phyloP scores from a whole-genome alignment of 2,888 invertebrate genomes.

The Opisthograptis luteolata region DNA sequence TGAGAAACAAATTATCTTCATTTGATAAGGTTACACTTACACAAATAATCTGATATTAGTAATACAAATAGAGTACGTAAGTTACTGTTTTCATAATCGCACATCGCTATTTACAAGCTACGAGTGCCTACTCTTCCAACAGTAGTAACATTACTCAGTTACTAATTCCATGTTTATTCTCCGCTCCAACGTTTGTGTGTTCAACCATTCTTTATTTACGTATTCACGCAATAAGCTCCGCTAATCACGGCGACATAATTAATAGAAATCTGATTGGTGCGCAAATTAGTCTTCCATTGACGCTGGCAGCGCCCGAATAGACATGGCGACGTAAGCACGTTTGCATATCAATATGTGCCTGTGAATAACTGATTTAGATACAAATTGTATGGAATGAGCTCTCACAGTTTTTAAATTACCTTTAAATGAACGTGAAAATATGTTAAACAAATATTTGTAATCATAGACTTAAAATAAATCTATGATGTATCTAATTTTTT shows the following conservation, averaged over 20 bases:
- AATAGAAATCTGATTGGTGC: conserved; percentile 72
- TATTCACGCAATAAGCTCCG: conserved; percentile 40
- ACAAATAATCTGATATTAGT: too few relatives aligned
- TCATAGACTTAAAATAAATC: too few relatives aligned
- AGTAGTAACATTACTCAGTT: not conserved
- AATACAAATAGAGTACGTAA: too few relatives aligned
- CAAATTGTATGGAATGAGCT: not conserved
- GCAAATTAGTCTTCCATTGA: conserved; percentile 75
- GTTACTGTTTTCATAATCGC: too few relatives aligned
- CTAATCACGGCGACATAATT: conserved; percentile 62
- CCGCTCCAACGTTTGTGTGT: conserved; percentile 15
- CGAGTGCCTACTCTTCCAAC: not conserved
- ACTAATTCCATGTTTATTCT: conserved; percentile 17
- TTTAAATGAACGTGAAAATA: too few relatives aligned
- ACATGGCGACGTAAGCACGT: conserved; percentile 64
- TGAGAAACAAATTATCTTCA: too few relatives aligned
- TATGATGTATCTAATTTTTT: too few relatives aligned
- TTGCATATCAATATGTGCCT: conserved; percentile 69
- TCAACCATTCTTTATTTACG: conserved; percentile 42
- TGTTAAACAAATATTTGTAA: too few relatives aligned
- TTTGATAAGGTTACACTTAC: too few relatives aligned
- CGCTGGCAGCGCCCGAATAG: conserved; percentile 59
- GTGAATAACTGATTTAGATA: conserved; percentile 57
- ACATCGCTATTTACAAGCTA: too few relatives aligned
- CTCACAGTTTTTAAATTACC: too few relatives aligned